Evolutionary conservation across 1,140 invertebrate species (phyloP).

Genomic region (Zaprionus tsacasi): DNA sequence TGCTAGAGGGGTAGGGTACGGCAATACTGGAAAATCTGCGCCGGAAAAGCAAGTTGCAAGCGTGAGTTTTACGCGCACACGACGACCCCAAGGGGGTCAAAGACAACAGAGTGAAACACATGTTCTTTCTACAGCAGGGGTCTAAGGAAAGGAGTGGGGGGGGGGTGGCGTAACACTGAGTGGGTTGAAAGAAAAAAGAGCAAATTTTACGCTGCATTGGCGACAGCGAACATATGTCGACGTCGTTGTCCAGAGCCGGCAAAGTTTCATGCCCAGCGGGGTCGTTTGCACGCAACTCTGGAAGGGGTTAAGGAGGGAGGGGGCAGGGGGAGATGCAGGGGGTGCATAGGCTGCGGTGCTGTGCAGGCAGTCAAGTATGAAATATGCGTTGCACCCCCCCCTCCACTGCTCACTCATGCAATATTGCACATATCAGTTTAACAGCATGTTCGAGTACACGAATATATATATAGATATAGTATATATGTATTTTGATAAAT

Average conservation of each 20-base stretch:
- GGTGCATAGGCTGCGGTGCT: neutral
- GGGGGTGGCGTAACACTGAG: neutral
- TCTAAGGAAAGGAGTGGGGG: neutral
- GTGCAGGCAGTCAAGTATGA: conserved; percentile 47
- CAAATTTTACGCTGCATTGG: conserved; percentile 61
- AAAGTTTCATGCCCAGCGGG: conserved; percentile 49
- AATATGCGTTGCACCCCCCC: conserved; percentile 45
- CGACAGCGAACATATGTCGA: conserved; percentile 61
- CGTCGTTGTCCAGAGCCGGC: conserved; percentile 19
- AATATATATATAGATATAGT: conserved; percentile 6
- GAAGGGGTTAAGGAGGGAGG: neutral
- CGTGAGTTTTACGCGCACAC: conserved; percentile 4
- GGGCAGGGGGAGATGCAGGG: too few relatives aligned
- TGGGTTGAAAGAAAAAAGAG: conserved; percentile 34
- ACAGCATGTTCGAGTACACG: conserved; percentile 25
- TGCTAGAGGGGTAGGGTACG: neutral
- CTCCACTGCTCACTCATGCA: conserved; percentile 9
- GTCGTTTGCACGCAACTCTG: conserved; percentile 55
- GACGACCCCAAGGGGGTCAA: conserved; percentile 12
- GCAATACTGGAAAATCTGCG: conserved; percentile 12
- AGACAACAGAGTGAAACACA: conserved; percentile 32
- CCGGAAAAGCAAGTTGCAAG: conserved; percentile 11
- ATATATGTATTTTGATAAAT: conserved; percentile 51
- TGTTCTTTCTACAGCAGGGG: conserved; percentile 21
- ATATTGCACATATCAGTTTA: conserved; percentile 47